These are phyloP conservation scores for Aporophyla nigra DNA, from an alignment of 2,888 invertebrate species.

Conservation along the genomic window DNA sequence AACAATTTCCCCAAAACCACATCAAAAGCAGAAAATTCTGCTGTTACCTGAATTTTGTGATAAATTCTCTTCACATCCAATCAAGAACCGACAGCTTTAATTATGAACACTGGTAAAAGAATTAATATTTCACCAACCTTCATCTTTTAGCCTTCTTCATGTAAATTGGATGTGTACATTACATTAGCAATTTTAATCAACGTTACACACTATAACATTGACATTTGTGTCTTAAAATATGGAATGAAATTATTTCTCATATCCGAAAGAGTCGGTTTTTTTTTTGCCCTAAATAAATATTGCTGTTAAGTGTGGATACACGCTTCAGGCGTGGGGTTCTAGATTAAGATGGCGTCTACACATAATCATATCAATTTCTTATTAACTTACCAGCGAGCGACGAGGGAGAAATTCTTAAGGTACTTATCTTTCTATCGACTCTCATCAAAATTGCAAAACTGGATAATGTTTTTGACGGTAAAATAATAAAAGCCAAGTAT, in stretches of 20 bases:
- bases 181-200: conserved; percentile 17
- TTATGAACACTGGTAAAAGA: not conserved
- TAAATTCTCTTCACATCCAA: not conserved
- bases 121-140: not conserved
- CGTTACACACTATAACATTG: not conserved
- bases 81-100: not conserved
- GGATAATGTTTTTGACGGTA: conserved; percentile 1
- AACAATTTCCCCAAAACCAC: not conserved
- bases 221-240: conserved; percentile 1
- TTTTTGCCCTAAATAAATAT: conserved; percentile 38
- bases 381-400: conserved; percentile 43
- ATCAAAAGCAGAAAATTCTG: not conserved
- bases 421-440: conserved; percentile 24
- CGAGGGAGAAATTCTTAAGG: conserved; percentile 22
- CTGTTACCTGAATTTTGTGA: not conserved
- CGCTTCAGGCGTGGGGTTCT: conserved; percentile 11
- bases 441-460: conserved; percentile 19
- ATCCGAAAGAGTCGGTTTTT: conserved; percentile 1
- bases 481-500: not conserved
- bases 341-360: conserved; percentile 33
- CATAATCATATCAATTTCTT: conserved; percentile 56
- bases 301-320: conserved; percentile 19
- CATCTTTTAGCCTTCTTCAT: not conserved
- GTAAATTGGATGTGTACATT: not conserved
- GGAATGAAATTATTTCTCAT: conserved; percentile 33